Evolutionary conservation across 35 echinoderm and acorn worm species (phyloP).

Genomic region (Acanthaster planci): DNA sequence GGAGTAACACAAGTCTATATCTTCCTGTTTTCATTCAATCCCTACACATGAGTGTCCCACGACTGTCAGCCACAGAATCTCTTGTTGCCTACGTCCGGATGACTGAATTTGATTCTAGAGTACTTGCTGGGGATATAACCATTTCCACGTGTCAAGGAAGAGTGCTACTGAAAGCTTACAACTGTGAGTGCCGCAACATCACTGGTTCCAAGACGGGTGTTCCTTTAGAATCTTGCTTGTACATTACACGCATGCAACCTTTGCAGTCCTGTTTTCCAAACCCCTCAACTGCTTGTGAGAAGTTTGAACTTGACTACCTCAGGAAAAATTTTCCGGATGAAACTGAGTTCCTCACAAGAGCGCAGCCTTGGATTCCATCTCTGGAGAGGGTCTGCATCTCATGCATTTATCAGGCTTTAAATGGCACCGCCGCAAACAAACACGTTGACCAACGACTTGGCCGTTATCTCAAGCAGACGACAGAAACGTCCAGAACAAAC

Average conservation of each 20-base stretch:
- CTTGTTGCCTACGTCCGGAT: constrained; percentile 65
- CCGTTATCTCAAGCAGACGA: neutral
- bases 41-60: constrained; percentile 62
- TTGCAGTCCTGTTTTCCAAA: constrained; percentile 38
- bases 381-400: constrained; percentile 59
- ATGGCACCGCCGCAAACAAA: constrained; percentile 43
- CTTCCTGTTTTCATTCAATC: constrained; percentile 39
- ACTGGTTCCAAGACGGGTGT: constrained; percentile 21
- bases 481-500: neutral
- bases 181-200: constrained; percentile 50
- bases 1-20: constrained; percentile 46
- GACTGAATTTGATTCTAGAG: constrained; percentile 63
- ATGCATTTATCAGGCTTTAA: constrained; percentile 73
- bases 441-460: neutral
- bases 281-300: constrained; percentile 53
- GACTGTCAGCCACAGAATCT: constrained; percentile 41
- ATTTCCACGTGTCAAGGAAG: constrained; percentile 44
- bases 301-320: constrained; percentile 58
- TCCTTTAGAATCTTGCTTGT: constrained; percentile 63
- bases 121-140: constrained; percentile 52
- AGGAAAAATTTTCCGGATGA: constrained; percentile 30
- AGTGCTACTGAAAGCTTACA: constrained; percentile 52
- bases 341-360: constrained; percentile 42
- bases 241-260: constrained; percentile 65
- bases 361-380: constrained; percentile 36